Conservation (phyloP, 2,113 vertebrate species). For the Campylomormyrus numenius region DNA sequence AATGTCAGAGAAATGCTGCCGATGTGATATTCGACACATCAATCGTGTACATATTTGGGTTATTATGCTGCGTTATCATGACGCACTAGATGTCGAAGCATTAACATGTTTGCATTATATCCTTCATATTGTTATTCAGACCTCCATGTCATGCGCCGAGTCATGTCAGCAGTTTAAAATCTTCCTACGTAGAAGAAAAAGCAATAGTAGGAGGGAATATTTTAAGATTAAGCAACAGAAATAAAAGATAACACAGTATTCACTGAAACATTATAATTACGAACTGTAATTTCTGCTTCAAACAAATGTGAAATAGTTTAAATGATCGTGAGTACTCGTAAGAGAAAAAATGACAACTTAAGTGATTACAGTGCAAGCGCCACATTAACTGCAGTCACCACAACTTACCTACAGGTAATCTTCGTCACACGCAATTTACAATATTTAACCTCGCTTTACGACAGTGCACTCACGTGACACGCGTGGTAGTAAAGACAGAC, state of each 20-base stretch:
- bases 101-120: neutral
- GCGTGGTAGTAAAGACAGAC: neutral
- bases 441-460: constrained; percentile 38
- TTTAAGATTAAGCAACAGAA: neutral
- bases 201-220: neutral
- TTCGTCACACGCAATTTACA: neutral
- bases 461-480: neutral
- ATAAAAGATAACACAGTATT: neutral
- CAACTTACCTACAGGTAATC: neutral
- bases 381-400: neutral
- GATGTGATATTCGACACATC: neutral
- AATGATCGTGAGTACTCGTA: neutral
- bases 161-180: neutral
- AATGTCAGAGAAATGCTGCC: neutral
- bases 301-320: neutral
- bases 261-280: neutral
- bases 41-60: neutral
- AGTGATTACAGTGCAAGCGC: neutral
- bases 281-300: neutral
- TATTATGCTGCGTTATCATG: neutral
- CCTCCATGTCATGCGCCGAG: neutral
- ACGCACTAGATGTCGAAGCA: neutral
- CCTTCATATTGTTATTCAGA: neutral
- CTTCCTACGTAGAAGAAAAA: neutral
- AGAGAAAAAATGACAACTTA: neutral